These are phyloP conservation scores for Lasioglossum malachurum DNA, from an alignment of 2,888 invertebrate species.

Conservation along the genomic window DNA sequence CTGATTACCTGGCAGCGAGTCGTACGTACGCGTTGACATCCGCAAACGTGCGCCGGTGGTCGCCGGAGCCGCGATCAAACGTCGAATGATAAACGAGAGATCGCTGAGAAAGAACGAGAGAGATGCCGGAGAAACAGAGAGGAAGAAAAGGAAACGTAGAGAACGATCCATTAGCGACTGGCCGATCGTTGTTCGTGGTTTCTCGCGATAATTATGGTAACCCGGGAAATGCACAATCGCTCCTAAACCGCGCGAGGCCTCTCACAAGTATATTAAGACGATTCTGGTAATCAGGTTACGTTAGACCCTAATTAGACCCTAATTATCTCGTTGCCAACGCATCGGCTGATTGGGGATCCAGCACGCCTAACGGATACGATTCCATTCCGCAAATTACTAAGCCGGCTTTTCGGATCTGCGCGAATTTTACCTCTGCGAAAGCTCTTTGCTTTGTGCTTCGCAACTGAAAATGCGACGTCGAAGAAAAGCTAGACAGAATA, in stretches of 20 bases:
- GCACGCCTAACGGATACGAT: background rate
- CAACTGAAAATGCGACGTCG: background rate
- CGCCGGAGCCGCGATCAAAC: constrained; percentile 1
- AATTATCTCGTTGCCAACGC: constrained; percentile 12
- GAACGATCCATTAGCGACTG: constrained; percentile 26
- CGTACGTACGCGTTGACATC: constrained; percentile 49
- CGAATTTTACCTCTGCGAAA: background rate
- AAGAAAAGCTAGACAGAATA: too few relatives aligned
- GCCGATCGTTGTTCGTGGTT: background rate
- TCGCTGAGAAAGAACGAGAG: background rate
- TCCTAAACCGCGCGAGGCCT: background rate
- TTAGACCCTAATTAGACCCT: constrained; percentile 18
- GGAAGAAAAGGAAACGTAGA: background rate
- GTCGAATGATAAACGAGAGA: constrained; percentile 36
- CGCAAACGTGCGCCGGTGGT: background rate
- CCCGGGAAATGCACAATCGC: background rate
- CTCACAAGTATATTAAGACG: background rate
- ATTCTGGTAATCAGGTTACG: constrained; percentile 35
- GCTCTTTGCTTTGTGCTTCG: background rate
- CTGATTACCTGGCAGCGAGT: constrained; percentile 55
- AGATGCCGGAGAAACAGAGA: background rate
- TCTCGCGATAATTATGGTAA: background rate
- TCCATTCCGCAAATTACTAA: background rate
- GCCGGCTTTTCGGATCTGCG: background rate
- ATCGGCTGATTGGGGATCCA: constrained; percentile 13